Percentiles rank a stretch among this genome's conserved stretches.
Conservation (phyloP, 2,113 vertebrate genomes). For the Strix uralensis region DNA sequence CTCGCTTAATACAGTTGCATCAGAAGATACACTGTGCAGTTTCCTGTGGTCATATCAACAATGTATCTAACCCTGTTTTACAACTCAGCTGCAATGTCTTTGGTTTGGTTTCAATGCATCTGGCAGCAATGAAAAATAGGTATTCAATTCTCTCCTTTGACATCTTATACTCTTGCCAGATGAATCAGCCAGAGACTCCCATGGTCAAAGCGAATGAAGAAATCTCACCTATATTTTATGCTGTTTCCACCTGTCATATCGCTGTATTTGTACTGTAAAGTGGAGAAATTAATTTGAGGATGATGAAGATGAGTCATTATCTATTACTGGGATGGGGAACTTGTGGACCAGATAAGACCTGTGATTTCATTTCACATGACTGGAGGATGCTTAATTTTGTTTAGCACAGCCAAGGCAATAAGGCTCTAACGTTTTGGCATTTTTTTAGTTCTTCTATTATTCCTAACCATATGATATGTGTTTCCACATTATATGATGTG, state of each 20-base stretch:
- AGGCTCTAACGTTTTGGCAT: rapidly evolving
- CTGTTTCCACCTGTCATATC: background rate
- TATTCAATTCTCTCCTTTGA: background rate
- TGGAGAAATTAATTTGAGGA: background rate
- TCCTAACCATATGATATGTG: background rate
- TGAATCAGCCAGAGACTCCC: background rate
- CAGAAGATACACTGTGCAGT: background rate
- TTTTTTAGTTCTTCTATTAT: background rate
- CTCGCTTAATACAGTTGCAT: background rate
- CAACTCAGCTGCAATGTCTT: background rate
- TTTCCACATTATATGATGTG: background rate
- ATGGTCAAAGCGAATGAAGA: background rate
- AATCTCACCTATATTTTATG: background rate
- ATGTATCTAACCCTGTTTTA: background rate
- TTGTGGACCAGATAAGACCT: background rate
- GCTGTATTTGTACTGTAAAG: background rate
- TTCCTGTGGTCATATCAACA: background rate
- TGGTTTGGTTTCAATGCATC: background rate
- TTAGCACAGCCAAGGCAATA: background rate
- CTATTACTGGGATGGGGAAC: background rate
- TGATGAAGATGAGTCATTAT: background rate
- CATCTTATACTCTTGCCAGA: background rate
- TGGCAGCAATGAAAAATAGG: background rate
- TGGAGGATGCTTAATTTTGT: background rate
- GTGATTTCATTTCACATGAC: background rate